A percentile compares a stretch with the other conserved stretches of the same genome.
Conservation (phyloP, 2,797 vertebrate species). For the Sphenodon punctatus region DNA sequence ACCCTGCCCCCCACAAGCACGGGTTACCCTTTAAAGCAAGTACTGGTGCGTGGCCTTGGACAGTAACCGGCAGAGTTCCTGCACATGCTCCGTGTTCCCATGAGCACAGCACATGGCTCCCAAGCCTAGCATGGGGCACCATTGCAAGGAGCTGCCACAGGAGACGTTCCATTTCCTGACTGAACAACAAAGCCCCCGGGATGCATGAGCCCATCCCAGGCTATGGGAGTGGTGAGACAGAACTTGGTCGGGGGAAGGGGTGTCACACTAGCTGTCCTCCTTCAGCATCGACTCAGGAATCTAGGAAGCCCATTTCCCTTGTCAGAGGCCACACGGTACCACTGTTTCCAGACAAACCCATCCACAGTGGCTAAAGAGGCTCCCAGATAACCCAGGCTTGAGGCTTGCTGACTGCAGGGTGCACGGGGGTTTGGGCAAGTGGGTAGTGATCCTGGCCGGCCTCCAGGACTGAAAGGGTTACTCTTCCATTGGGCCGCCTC, state of each 20-base stretch:
- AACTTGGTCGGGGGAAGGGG: no score
- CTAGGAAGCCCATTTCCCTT: no score
- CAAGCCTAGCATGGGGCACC: background rate
- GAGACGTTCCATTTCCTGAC: background rate
- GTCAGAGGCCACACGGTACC: rapidly evolving
- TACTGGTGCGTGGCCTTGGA: background rate
- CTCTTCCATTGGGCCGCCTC: constrained; percentile 70
- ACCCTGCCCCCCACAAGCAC: no score
- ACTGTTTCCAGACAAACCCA: no score
- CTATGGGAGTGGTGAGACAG: no score
- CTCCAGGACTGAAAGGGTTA: constrained; percentile 74
- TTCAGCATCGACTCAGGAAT: no score
- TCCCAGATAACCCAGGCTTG: rapidly evolving
- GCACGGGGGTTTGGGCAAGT: rapidly evolving
- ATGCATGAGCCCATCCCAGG: constrained; percentile 9
- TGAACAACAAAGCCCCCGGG: constrained; percentile 25
- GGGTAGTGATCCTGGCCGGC: background rate
- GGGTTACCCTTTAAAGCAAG: no score
- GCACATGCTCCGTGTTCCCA: background rate
- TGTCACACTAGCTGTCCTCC: no score
- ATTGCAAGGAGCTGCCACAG: background rate
- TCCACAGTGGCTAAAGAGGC: no score
- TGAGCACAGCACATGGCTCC: background rate
- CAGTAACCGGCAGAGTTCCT: background rate
- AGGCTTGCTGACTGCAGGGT: rapidly evolving